Conservation (phyloP, 2,113 vertebrate species). For the Pteronura brasiliensis region DNA sequence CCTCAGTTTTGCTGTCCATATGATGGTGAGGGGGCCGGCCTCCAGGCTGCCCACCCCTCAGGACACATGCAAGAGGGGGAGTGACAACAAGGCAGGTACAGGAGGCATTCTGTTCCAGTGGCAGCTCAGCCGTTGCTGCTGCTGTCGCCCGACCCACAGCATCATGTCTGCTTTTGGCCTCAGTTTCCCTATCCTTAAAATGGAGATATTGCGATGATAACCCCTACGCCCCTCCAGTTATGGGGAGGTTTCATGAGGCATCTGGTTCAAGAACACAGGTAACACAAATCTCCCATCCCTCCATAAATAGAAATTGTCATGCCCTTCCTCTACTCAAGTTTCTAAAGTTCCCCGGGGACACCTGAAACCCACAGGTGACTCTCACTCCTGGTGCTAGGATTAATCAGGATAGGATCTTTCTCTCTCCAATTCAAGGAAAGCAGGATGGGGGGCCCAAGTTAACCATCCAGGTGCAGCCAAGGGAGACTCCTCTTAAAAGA, state of each 20-base stretch:
- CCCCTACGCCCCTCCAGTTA: background rate
- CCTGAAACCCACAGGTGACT: background rate
- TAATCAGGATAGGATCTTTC: background rate
- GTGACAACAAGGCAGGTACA: no score
- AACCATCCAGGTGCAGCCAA: background rate
- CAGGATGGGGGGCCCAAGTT: background rate
- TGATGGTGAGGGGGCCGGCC: background rate
- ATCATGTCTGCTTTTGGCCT: background rate
- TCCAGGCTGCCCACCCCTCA: accelerated
- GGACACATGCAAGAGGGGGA: background rate
- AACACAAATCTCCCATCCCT: background rate
- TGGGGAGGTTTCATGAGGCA: background rate
- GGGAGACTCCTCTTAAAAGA: background rate
- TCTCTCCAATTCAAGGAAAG: background rate
- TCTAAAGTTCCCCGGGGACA: background rate
- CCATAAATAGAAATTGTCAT: background rate
- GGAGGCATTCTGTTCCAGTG: background rate
- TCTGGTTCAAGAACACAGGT: background rate
- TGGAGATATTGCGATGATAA: background rate
- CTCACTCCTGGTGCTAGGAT: background rate
- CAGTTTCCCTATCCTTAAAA: accelerated
- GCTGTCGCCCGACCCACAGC: background rate
- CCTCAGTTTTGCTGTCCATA: background rate
- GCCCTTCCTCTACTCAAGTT: background rate
- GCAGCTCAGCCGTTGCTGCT: background rate